phyloP scores from a whole-genome alignment of 1,140 invertebrate species.

The Drosophila leontia region DNA sequence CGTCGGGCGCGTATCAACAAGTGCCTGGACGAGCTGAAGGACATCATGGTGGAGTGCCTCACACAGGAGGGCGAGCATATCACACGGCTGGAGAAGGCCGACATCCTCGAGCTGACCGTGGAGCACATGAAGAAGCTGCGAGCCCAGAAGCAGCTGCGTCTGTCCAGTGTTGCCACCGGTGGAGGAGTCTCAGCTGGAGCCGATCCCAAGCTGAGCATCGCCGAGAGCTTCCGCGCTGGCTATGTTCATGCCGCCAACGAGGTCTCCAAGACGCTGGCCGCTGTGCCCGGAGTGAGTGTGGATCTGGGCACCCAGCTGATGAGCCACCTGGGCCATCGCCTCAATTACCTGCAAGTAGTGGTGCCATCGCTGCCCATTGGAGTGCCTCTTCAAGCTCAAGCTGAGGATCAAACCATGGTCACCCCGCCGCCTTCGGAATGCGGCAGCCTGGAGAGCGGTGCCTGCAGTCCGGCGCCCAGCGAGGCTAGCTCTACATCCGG shows the following conservation, averaged over 20 bases:
- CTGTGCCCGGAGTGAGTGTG: conserved; percentile 94
- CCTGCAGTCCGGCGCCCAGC: conserved; percentile 80
- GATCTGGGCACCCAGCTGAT: conserved; percentile 94
- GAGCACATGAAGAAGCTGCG: conserved; percentile 92
- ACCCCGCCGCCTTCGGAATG: conserved; percentile 83
- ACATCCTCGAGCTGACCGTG: conserved; percentile 95
- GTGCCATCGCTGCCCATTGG: conserved; percentile 76
- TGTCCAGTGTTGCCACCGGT: conserved; percentile 38
- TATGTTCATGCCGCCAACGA: conserved; percentile 93
- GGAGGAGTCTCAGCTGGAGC: neutral
- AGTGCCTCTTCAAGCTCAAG: conserved; percentile 43
- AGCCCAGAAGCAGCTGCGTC: conserved; percentile 87
- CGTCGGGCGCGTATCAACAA: conserved; percentile 95
- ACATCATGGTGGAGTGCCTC: conserved; percentile 88
- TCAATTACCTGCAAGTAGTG: conserved; percentile 87
- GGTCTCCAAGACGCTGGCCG: conserved; percentile 90
- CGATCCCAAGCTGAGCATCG: conserved; percentile 86
- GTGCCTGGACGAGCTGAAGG: conserved; percentile 94
- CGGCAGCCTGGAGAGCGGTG: conserved; percentile 78
- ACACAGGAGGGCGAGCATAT: conserved; percentile 90
- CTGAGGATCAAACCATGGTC: conserved; percentile 56
- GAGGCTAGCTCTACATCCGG: conserved; percentile 65
- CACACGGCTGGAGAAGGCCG: conserved; percentile 95
- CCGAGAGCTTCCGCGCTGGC: conserved; percentile 90
- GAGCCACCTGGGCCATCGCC: conserved; percentile 93